Evolutionary conservation across 1,140 invertebrate genomes (phyloP).

Genomic region (Hirudo medicinalis): DNA sequence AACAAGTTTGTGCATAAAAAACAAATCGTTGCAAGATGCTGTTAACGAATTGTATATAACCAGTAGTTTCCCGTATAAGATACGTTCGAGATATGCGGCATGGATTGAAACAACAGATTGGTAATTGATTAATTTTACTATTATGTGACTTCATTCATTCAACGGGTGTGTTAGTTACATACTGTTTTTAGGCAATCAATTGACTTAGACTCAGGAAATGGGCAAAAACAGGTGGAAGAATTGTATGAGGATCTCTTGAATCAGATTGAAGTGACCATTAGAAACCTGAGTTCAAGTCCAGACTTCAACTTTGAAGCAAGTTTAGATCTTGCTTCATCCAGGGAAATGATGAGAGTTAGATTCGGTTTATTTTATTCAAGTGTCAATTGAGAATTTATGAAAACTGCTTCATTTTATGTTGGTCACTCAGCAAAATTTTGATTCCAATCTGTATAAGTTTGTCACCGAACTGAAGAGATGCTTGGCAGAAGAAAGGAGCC

Average conservation of each 20-base stretch:
- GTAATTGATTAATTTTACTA: slow-evolving; percentile 11
- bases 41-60: slow-evolving; percentile 13
- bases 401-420: not conserved
- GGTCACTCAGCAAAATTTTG: not conserved
- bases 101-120: slow-evolving; percentile 17
- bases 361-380: too few relatives aligned
- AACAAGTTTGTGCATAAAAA: slow-evolving; percentile 12
- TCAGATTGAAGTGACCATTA: slow-evolving; percentile 3
- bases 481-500: slow-evolving; percentile 7
- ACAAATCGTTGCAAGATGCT: not conserved
- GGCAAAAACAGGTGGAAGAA: slow-evolving; percentile 3
- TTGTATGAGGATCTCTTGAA: slow-evolving; percentile 6
- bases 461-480: slow-evolving; percentile 8
- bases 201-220: slow-evolving; percentile 2
- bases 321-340: slow-evolving; percentile 1
- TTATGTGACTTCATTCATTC: not conserved
- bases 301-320: slow-evolving; percentile 10
- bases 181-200: not conserved
- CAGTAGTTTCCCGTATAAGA: slow-evolving; percentile 17
- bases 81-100: slow-evolving; percentile 12
- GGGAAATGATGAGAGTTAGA: slow-evolving; percentile 10
- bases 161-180: not conserved
- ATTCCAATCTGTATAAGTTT: slow-evolving; percentile 8
- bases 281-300: not conserved
- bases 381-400: too few relatives aligned